Percentiles rank a stretch among this genome's conserved stretches.
phyloP scores from a whole-genome alignment of 1,140 invertebrate genomes.

The Sycobia sp. region DNA sequence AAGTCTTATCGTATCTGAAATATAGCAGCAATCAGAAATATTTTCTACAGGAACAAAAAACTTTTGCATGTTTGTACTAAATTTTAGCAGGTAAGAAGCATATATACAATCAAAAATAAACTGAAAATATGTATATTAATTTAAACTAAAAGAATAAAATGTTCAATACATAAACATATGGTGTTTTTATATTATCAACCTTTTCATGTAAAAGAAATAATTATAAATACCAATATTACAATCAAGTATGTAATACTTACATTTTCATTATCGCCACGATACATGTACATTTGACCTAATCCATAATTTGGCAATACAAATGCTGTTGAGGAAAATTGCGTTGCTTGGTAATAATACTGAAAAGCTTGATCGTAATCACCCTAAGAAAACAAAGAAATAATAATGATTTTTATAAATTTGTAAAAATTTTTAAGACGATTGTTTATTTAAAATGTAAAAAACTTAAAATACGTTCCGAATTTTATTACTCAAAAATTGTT shows the following conservation, averaged over 20 bases:
- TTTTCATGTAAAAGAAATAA: not conserved
- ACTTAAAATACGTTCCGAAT: no score
- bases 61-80: no score
- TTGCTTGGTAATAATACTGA: constrained; percentile 99
- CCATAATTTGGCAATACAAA: constrained; percentile 98
- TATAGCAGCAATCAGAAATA: no score
- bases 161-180: constrained; percentile 1
- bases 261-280: constrained; percentile 95
- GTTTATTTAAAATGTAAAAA: no score
- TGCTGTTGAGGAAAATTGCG: constrained; percentile 91
- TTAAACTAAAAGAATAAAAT: constrained; percentile 6
- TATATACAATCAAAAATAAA: no score
- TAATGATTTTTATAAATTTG: constrained; percentile 4
- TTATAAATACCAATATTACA: not conserved
- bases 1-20: no score
- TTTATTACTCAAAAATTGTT: no score
- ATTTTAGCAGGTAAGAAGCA: no score
- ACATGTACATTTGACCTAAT: constrained; percentile 98
- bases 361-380: constrained; percentile 97
- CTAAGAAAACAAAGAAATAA: constrained; percentile 52
- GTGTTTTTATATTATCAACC: constrained; percentile 12
- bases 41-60: no score
- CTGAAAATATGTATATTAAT: no score
- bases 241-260: constrained; percentile 63
- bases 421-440: no score